Conservation (phyloP, 1,140 invertebrate genomes). For the Zaprionus capensis region DNA sequence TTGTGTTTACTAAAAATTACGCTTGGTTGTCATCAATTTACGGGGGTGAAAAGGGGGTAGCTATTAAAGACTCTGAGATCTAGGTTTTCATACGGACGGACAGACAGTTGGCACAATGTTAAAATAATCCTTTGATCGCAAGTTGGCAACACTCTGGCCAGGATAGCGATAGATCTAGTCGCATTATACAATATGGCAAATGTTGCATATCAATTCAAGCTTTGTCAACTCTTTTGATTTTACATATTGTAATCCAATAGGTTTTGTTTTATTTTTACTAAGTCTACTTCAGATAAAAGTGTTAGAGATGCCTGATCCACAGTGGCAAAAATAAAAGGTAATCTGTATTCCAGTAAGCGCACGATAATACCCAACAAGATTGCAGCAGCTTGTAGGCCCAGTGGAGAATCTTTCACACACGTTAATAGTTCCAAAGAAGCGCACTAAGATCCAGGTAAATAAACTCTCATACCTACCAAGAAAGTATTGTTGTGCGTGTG, state of each 20-base stretch:
- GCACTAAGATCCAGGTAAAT: constrained; percentile 17
- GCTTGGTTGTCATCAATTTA: too few relatives aligned
- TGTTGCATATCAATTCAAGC: neutral
- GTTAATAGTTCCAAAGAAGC: constrained; percentile 36
- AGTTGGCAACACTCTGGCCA: too few relatives aligned
- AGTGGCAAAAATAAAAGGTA: constrained; percentile 20
- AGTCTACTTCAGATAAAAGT: constrained; percentile 13
- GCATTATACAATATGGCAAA: neutral
- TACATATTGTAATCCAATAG: neutral
- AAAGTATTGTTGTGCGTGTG: neutral
- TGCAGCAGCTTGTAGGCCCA: constrained; percentile 1
- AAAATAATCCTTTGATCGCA: too few relatives aligned
- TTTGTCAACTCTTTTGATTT: neutral
- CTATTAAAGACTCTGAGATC: too few relatives aligned
- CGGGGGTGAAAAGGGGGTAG: too few relatives aligned
- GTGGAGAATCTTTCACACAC: neutral
- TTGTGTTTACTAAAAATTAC: too few relatives aligned
- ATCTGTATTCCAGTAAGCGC: constrained; percentile 9
- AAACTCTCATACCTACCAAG: neutral
- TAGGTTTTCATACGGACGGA: too few relatives aligned
- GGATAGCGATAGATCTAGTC: too few relatives aligned
- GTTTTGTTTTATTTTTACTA: neutral
- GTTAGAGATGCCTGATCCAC: neutral
- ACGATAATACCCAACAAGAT: constrained; percentile 10
- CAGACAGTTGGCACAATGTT: too few relatives aligned